Evolutionary conservation across 2,888 invertebrate genomes (phyloP), one percentile per base, ranked within the genome.

Genomic region (Pandemis corylana): DNA sequence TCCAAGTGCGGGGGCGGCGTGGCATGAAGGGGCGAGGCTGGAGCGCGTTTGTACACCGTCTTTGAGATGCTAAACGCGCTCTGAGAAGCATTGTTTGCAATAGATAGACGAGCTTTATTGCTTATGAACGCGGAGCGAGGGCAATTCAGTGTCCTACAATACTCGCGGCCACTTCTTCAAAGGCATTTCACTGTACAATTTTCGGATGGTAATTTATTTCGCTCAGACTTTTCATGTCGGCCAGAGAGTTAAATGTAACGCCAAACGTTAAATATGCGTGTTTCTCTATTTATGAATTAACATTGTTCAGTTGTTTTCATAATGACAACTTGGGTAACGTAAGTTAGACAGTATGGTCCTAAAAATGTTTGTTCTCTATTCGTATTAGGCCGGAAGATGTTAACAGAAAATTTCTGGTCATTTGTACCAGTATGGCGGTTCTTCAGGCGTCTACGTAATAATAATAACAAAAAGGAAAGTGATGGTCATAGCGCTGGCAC

Each of bases 1-100:
- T 68, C 72, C 70, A 61, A 67, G 72, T 80, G 78, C 80, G 76
- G 79, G 76, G 72, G 77, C 69, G 76, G 64, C 76, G 67, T 51
- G 66, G 68, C 64, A 36, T 46, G 20, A 64, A 67, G 72, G 41
- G 73, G 71, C 69, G 66, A 75, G 78, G 79, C 41, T 67, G 78
- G 78, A 44, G 59, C 44, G 63, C 69, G 79, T 78, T 81, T 78
- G 75, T 80, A 79, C 78, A 78, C 78, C 77, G 83, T 83, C 87
- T 89, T 88, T 87, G 89, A 87, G 83, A 89, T 89, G 87, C 85
- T 87, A 89, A 89, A 85, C 85, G 80, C 79, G 82, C 82, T 80
- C 80, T 81, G 81, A 85, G 83, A 80, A 85, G 87, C 86, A 85
- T 83, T 88, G 89, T 87, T 88, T 86, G 76, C 75, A 80, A 82